Base-by-base conservation (phyloP, 2,888 invertebrate genomes). In the Celastrina argiolus region DNA sequence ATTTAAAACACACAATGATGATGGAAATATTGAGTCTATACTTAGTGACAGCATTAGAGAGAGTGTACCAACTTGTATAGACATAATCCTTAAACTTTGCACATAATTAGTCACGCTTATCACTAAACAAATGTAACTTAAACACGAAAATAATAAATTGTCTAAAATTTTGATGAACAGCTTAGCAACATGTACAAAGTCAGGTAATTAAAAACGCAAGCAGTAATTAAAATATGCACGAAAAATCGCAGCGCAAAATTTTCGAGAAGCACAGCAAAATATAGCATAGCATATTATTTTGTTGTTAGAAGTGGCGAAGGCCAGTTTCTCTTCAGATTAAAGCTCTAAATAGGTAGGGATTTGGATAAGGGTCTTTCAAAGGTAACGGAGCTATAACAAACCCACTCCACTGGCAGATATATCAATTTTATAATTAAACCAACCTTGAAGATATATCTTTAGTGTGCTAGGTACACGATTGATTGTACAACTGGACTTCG, bases 361-460 rank as follows among this genome's bases (percentile, higher is more conserved):
- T n/a, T n/a, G n/a, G n/a, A n/a, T n/a, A n/a, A n/a, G n/a, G n/a
- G n/a, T n/a, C n/a, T n/a, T n/a, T n/a, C n/a, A n/a, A n/a, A n/a
- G n/a, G n/a, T n/a, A n/a, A n/a, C n/a, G n/a, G n/a, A n/a, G n/a
- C n/a, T n/a, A n/a, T n/a, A n/a, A n/a, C n/a, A n/a, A n/a, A n/a
- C n/a, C n/a, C n/a, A n/a, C n/a, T n/a, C n/a, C n/a, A n/a, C n/a
- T n/a, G n/a, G n/a, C n/a, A n/a, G n/a, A n/a, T n/a, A n/a, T 42
- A 42, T 45, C 45, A 45, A 18, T 1, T 18, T 18, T 10, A 26
- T 22, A 51, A 22, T 51, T 1, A 3, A 51, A 85, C 87, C 83
- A 87, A 97, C 97, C 96, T 93, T 96, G 94, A 73, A 97, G 92
- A 82, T 95, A 94, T 78, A 97, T 94, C 85, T 96, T 95, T 78